phyloP scores from a whole-genome alignment of 2,888 invertebrate species.

The Chrysina gloriosa region DNA sequence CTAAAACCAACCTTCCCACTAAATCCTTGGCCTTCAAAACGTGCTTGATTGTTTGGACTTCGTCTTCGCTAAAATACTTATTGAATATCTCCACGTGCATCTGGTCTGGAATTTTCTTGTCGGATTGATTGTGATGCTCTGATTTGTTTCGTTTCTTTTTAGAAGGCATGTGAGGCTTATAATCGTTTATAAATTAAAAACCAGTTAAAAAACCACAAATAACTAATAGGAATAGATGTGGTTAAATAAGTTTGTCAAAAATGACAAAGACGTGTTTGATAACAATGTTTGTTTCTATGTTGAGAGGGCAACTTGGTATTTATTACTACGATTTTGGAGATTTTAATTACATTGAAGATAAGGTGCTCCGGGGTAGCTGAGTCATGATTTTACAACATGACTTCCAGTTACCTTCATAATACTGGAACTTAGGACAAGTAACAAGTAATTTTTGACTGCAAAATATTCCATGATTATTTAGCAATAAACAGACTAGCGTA shows the following conservation, averaged over 20 bases:
- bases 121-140: slow-evolving; percentile 43
- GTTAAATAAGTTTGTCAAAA: slow-evolving; percentile 22
- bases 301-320: not conserved
- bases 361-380: no score
- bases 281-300: not conserved
- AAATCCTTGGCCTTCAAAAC: slow-evolving; percentile 58
- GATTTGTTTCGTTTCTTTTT: slow-evolving; percentile 51
- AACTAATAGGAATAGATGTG: not conserved
- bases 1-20: slow-evolving; percentile 51
- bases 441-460: no score
- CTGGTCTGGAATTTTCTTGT: slow-evolving; percentile 31
- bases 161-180: slow-evolving; percentile 47
- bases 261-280: not conserved
- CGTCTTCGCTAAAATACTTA: slow-evolving; percentile 55
- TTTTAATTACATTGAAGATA: no score
- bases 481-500: no score
- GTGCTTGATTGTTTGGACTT: slow-evolving; percentile 56
- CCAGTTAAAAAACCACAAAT: slow-evolving; percentile 14
- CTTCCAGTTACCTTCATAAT: no score
- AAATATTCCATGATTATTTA: no score
- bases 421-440: no score
- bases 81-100: slow-evolving; percentile 46
- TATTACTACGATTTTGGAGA: not conserved
- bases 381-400: no score
- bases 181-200: not conserved